A percentile compares a stretch with the other conserved stretches of the same genome.
Evolutionary conservation across 2,888 invertebrate genomes (phyloP).

Genomic region (Lasioglossum oenotherae): DNA sequence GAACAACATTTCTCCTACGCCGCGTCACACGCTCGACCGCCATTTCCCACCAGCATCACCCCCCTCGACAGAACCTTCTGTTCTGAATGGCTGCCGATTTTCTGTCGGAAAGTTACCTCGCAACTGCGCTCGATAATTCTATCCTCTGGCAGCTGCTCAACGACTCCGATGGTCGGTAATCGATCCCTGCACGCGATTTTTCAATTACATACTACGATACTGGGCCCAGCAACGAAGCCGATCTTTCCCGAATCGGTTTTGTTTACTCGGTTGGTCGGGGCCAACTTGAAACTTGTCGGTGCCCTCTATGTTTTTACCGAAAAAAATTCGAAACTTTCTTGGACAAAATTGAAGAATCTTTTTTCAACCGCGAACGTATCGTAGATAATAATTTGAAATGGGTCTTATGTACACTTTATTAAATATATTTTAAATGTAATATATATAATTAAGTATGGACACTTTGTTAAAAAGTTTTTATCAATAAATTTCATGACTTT

Average conservation of each 20-base stretch:
- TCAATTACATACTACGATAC: not conserved
- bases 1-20: not conserved
- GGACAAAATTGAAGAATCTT: too few species aligned
- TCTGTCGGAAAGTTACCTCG: constrained; percentile 16
- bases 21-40: not conserved
- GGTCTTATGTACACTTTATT: too few species aligned
- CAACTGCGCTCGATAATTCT: not conserved
- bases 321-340: too few species aligned
- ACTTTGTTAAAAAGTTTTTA: too few species aligned
- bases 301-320: not conserved
- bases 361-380: too few species aligned
- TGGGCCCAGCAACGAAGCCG: not conserved
- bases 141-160: not conserved
- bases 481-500: too few species aligned
- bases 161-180: not conserved
- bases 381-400: too few species aligned
- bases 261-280: not conserved
- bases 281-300: not conserved
- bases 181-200: not conserved
- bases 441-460: too few species aligned
- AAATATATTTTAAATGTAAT: too few species aligned
- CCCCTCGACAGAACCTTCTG: not conserved
- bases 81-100: constrained; percentile 8
- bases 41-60: not conserved
- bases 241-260: not conserved